Conservation (phyloP, 2,888 invertebrate species). For the Apamea crenata region DNA sequence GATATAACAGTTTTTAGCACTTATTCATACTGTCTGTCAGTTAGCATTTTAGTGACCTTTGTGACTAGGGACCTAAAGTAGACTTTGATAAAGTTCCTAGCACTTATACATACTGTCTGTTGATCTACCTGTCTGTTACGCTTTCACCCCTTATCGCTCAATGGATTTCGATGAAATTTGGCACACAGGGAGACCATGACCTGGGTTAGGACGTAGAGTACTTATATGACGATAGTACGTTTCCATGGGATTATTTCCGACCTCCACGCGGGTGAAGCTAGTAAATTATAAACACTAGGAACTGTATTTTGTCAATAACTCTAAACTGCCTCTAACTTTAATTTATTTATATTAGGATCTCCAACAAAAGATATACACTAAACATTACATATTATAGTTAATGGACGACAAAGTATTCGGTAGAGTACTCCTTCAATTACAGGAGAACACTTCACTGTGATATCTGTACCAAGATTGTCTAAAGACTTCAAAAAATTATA, state of each 20-base stretch:
- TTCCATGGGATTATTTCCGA: not conserved
- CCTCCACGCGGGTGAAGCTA: not conserved
- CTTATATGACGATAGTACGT: not conserved
- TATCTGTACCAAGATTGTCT: not conserved
- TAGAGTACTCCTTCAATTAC: too few species aligned
- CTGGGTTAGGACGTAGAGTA: not conserved
- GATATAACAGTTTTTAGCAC: not conserved
- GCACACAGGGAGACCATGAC: not conserved
- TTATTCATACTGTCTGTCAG: not conserved
- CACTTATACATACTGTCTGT: not conserved
- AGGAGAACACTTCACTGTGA: too few species aligned
- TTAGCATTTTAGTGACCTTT: not conserved
- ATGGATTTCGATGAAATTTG: not conserved
- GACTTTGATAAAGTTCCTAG: not conserved
- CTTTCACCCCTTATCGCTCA: not conserved
- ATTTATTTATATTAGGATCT: too few species aligned
- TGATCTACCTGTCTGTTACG: not conserved
- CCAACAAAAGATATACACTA: too few species aligned
- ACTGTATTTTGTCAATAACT: not conserved
- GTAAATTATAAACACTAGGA: not conserved
- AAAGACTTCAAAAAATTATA: not conserved
- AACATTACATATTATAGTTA: too few species aligned
- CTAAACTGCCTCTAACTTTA: not conserved
- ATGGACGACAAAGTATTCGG: too few species aligned
- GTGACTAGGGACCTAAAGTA: too few species aligned